Conservation (phyloP, 2,113 vertebrate genomes). For the Lontra canadensis region DNA sequence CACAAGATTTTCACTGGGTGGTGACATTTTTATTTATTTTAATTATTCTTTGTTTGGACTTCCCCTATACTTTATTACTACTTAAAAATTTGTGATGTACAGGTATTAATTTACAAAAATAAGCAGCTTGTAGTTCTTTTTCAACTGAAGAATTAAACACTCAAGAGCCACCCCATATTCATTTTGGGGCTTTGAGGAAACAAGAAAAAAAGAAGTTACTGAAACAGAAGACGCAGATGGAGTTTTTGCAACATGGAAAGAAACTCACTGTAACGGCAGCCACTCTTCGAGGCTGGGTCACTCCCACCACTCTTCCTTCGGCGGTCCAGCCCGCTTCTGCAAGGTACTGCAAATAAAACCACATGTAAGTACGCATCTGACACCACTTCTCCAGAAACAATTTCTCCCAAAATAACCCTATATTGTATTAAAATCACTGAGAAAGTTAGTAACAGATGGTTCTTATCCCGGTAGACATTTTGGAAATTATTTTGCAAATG, state of each 20-base stretch:
- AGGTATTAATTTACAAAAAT: neutral
- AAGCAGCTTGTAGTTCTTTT: neutral
- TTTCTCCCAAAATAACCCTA: neutral
- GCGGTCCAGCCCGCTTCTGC: conserved; percentile 98
- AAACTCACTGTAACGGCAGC: conserved; percentile 95
- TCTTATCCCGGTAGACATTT: neutral
- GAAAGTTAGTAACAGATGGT: neutral
- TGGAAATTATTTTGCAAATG: neutral
- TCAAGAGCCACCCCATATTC: neutral
- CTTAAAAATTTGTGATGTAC: neutral
- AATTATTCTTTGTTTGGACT: neutral
- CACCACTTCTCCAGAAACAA: neutral
- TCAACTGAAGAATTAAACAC: conserved; percentile 9
- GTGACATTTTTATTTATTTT: neutral
- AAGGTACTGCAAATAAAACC: conserved; percentile 89
- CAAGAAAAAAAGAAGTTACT: neutral
- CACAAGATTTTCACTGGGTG: neutral
- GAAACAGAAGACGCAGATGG: neutral
- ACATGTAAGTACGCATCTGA: neutral
- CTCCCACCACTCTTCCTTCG: conserved; percentile 95
- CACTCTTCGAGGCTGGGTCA: conserved; percentile 97
- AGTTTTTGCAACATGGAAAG: neutral
- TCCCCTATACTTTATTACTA: neutral
- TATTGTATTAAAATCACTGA: neutral
- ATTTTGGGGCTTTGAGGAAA: neutral